Conservation (phyloP, 2,113 vertebrate species). For the Semnornis frantzii region DNA sequence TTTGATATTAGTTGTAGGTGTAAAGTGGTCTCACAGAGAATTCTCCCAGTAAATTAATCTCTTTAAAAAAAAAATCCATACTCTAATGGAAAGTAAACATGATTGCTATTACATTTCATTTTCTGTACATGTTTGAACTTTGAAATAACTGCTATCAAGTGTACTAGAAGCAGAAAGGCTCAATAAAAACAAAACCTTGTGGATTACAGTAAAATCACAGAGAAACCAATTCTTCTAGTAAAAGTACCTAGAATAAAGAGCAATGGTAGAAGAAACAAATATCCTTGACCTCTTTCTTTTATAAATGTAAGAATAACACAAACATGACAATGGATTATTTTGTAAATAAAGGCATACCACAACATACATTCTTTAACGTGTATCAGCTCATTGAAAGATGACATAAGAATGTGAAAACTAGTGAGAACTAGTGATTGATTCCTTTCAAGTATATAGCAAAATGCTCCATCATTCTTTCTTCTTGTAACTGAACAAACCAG, state of each 20-base stretch:
- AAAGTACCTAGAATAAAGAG: slow-evolving; percentile 32
- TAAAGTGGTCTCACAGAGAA: slow-evolving; percentile 43
- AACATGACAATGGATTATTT: not conserved
- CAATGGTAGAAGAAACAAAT: slow-evolving; percentile 22
- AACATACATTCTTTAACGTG: not conserved
- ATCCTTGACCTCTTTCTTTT: not conserved
- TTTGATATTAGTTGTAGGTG: slow-evolving; percentile 19
- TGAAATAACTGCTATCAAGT: slow-evolving; percentile 42
- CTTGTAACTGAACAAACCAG: not conserved
- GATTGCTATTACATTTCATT: slow-evolving; percentile 40
- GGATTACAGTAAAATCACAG: slow-evolving; percentile 56
- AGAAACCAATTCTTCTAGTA: slow-evolving; percentile 31
- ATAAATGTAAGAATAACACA: not conserved
- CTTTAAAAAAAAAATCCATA: slow-evolving; percentile 51
- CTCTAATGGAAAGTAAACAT: slow-evolving; percentile 59
- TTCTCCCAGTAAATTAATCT: slow-evolving; percentile 49
- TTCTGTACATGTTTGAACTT: slow-evolving; percentile 50
- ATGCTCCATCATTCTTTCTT: slow-evolving; percentile 10
- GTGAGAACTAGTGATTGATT: not conserved
- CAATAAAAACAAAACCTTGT: slow-evolving; percentile 68
- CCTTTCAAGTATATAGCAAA: not conserved
- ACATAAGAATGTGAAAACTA: not conserved
- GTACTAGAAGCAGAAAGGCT: slow-evolving; percentile 11
- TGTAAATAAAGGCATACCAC: not conserved
- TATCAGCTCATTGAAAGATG: not conserved